These are phyloP conservation scores for Sphaeridia pumilis DNA, from an alignment of 2,888 invertebrate species.

Conservation along the genomic window DNA sequence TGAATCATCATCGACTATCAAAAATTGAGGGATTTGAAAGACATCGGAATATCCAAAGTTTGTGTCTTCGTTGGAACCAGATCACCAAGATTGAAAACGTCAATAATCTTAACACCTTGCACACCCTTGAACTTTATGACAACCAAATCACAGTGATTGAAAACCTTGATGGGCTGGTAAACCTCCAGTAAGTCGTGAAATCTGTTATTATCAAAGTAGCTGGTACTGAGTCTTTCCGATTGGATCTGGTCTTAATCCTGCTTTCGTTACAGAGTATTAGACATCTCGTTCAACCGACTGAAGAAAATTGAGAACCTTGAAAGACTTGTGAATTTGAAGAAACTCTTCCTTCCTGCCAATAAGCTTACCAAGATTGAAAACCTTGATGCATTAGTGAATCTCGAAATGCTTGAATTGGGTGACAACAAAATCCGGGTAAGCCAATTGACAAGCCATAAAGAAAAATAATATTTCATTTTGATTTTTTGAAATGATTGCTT, in stretches of 20 bases:
- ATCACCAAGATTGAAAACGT: constrained; percentile 90
- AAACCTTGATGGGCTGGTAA: constrained; percentile 72
- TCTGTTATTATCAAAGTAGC: too few relatives aligned
- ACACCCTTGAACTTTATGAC: constrained; percentile 89
- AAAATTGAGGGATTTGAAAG: constrained; percentile 74
- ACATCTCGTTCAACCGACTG: constrained; percentile 90
- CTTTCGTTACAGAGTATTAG: constrained; percentile 57
- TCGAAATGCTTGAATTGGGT: constrained; percentile 82
- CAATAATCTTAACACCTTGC: constrained; percentile 57
- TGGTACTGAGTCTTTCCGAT: neutral
- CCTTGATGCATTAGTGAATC: constrained; percentile 60
- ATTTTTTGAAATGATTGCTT: neutral
- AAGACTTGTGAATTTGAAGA: constrained; percentile 60
- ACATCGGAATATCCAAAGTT: constrained; percentile 58
- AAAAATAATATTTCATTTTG: neutral
- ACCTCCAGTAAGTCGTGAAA: constrained; percentile 62
- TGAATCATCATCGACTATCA: constrained; percentile 77
- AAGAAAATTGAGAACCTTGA: constrained; percentile 72
- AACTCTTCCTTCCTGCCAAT: constrained; percentile 80
- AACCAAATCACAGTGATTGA: constrained; percentile 90
- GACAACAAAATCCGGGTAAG: constrained; percentile 78
- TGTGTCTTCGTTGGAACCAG: constrained; percentile 87
- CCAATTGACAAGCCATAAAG: neutral
- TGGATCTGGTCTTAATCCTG: neutral
- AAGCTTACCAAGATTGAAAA: constrained; percentile 79